phyloP scores from a whole-genome alignment of 2,113 vertebrate genomes.

The Corythornis cristatus region DNA sequence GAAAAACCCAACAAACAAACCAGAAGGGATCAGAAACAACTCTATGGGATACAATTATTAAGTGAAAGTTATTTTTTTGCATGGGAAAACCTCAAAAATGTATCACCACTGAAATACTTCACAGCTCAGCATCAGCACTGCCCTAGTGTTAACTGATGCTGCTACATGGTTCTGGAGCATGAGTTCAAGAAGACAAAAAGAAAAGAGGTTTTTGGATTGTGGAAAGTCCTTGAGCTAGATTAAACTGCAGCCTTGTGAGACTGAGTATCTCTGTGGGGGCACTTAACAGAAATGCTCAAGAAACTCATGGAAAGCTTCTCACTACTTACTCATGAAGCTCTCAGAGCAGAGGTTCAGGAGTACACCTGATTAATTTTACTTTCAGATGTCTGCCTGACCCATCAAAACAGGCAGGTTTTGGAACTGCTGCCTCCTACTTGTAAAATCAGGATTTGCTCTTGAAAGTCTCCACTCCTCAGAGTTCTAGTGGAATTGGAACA shows the following conservation, averaged over 20 bases:
- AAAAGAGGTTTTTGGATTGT: conserved; percentile 45
- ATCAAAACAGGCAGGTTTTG: neutral
- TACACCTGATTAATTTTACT: conserved; percentile 21
- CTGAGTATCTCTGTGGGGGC: conserved; percentile 51
- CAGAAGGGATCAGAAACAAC: neutral
- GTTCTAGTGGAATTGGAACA: neutral
- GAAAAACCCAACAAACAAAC: neutral
- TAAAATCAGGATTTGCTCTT: neutral
- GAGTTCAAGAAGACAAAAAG: neutral
- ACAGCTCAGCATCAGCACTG: neutral
- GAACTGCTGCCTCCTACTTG: neutral
- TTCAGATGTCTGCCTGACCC: neutral
- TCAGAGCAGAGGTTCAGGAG: neutral
- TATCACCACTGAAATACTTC: neutral
- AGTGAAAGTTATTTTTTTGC: neutral
- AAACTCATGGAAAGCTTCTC: conserved; percentile 48
- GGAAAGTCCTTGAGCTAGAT: conserved; percentile 67
- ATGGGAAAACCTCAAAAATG: neutral
- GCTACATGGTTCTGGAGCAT: neutral
- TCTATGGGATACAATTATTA: neutral
- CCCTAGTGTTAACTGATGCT: neutral
- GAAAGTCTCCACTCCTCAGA: neutral
- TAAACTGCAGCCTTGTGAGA: conserved; percentile 65
- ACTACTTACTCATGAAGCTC: conserved; percentile 13
- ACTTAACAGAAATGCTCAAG: conserved; percentile 9